Base-by-base conservation (phyloP, 2,113 vertebrate genomes). In the Chaetodon trifascialis region DNA sequence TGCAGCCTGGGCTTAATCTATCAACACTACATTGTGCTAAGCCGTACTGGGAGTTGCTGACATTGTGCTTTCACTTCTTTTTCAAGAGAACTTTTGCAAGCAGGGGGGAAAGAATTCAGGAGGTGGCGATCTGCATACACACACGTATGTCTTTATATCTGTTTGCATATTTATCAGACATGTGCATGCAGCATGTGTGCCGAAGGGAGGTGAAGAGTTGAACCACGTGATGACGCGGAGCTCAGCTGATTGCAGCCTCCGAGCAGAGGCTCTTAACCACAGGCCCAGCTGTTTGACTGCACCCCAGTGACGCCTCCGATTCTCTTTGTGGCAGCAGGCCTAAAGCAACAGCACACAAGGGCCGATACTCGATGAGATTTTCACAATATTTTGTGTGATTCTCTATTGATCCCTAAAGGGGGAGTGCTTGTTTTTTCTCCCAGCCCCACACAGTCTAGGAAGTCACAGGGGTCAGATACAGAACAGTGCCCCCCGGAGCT, bases 241-340 rank as follows among this genome's bases (percentile, higher is more conserved):
- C 78, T 87, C 86, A 90, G 91, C 91, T 90, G 91, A 91, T 87
- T 55, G 67, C 60, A 73, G 83, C 80, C 78, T 80, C 74, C 0
- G 19, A 85, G 80, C 72, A 51, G 69, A 78, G 34, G 60, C 83
- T 73, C 7, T 44, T 44, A 49, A 88, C 87, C 80, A 15, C 69
- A 75, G 86, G 58, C 77, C 73, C 89, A 91, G 88, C 84, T 91
- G 90, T 82, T 90, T 6, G 44, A 73, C 86, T 79, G 78, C 89
- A 82, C 79, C 71, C 78, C 44, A 65, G 73, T 52, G 74, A 82
- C 6, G 69, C 81, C 65, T 83, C 74, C 9, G 47, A 77, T 69
- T 86, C 76, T 16, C 84, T 79, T 36, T 14, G 11, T 83, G 81
- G 87, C 88, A 76, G 78, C 63, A 2, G 80, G 76, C 90, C 89